Evolutionary conservation across 2,888 invertebrate genomes (phyloP), one percentile per base, ranked within the genome.

Genomic region (Drosophila kanekoi): DNA sequence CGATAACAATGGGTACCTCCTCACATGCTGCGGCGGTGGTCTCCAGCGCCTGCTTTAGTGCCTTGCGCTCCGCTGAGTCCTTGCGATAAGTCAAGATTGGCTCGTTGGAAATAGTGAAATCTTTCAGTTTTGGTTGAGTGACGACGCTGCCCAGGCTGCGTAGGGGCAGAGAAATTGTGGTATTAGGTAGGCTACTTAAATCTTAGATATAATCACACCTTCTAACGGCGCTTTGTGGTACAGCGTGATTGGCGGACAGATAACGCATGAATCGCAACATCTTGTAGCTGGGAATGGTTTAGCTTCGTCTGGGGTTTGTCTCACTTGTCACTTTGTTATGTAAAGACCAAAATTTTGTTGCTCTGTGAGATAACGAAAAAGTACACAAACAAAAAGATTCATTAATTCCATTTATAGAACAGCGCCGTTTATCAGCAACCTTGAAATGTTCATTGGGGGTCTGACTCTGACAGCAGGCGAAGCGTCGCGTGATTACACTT

Each of bases 1-100:
- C 99, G 91, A 99, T 97, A n/a, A 99, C 95, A 90, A 99, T 96
- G 9, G 99, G 99, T 67, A 99, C 95, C 78, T 99, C 98, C 89
- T 96, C 96, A 64, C 95, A 95, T 61, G 93, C 93, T 23, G 93
- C 92, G 11, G 95, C 93, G 74, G 95, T 94, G 67, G 94, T 93
- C 69, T 95, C 93, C 43, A 99, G 92, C 47, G 96, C 96, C 52
- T 94, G 93, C 77, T 95, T 94, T 35, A 99, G 93, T 47, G 95
- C 95, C 53, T 93, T 92, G 62, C 98, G 94, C 92, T 99, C 99
- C 59, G 94, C 92, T 72, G 97, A 97, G 49, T 96, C 96, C 71
- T 96, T 95, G 71, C 95, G 93, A 93, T 99, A 99, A n/a, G 93
- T 93, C 18, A 96, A 93, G 43, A 97, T 92, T 1, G 97, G 97